A percentile compares a stretch with the other conserved stretches of the same genome.
phyloP scores from a whole-genome alignment of 1,140 invertebrate species.

The Psilanteris sp. region DNA sequence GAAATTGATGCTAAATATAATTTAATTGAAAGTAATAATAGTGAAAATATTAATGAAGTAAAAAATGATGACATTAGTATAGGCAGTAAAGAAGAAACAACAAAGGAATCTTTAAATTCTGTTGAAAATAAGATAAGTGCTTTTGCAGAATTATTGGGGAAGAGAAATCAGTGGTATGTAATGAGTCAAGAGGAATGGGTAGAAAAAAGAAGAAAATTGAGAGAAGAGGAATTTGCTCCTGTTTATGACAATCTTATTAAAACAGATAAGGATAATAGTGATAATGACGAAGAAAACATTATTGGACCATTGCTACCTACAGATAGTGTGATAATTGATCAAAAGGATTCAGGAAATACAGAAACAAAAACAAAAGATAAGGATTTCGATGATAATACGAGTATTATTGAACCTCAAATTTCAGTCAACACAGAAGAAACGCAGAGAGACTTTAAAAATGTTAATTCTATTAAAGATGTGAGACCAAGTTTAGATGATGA shows the following conservation, averaged over 20 bases:
- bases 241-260: slow-evolving; percentile 69
- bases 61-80: slow-evolving; percentile 76
- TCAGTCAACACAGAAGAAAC: not conserved
- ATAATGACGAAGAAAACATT: slow-evolving; percentile 57
- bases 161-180: slow-evolving; percentile 71
- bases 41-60: slow-evolving; percentile 68
- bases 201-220: slow-evolving; percentile 84
- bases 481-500: slow-evolving; percentile 75
- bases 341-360: too few relatives aligned
- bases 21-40: slow-evolving; percentile 70
- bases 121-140: slow-evolving; percentile 74
- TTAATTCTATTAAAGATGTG: not conserved
- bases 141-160: slow-evolving; percentile 73
- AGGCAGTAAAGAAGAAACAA: slow-evolving; percentile 33
- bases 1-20: slow-evolving; percentile 72
- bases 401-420: too few relatives aligned
- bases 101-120: slow-evolving; percentile 21
- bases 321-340: too few relatives aligned
- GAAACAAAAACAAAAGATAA: too few relatives aligned
- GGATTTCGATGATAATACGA: too few relatives aligned
- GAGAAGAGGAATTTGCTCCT: slow-evolving; percentile 86
- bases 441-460: not conserved
- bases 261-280: slow-evolving; percentile 12
- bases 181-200: slow-evolving; percentile 91
- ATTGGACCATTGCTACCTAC: slow-evolving; percentile 66